These are phyloP conservation scores for Eristalinus sepulchralis DNA, from an alignment of 2,888 invertebrate species.

Conservation along the genomic window DNA sequence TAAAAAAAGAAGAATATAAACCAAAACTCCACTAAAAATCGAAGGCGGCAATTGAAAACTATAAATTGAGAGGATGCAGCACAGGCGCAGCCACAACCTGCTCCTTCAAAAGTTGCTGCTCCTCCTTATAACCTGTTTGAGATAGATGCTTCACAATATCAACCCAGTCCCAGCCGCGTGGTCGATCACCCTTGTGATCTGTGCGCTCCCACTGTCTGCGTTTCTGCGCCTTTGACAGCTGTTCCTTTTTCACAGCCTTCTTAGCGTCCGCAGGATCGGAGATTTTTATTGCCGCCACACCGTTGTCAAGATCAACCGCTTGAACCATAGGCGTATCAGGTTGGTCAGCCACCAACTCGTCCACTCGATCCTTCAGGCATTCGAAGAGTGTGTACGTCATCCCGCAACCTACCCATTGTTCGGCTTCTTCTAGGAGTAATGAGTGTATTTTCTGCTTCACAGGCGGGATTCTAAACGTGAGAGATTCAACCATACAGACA, in stretches of 20 bases:
- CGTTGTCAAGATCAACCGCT: conserved; percentile 74
- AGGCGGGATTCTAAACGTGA: conserved; percentile 82
- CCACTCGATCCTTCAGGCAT: conserved; percentile 91
- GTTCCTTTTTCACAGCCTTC: conserved; percentile 89
- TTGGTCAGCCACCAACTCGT: conserved; percentile 87
- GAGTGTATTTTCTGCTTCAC: conserved; percentile 87
- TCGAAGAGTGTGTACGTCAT: conserved; percentile 98
- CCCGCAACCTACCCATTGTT: conserved; percentile 92
- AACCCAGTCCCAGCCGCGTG: conserved; percentile 97
- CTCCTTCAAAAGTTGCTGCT: conserved; percentile 59
- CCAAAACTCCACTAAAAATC: conserved; percentile 36
- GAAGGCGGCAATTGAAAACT: conserved; percentile 26
- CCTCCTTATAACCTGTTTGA: conserved; percentile 84
- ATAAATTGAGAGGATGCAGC: conserved; percentile 75
- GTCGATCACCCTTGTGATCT: conserved; percentile 91
- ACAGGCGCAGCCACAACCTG: conserved; percentile 47
- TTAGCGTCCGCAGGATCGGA: conserved; percentile 76
- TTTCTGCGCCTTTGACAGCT: conserved; percentile 95
- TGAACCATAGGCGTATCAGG: conserved; percentile 81
- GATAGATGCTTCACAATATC: conserved; percentile 97
- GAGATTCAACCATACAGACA: background rate
- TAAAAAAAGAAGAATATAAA: conserved; percentile 12
- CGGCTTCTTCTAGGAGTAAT: conserved; percentile 86
- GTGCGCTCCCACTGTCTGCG: conserved; percentile 92
- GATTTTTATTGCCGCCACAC: conserved; percentile 77